Conservation (phyloP, 2,888 invertebrate species). For the Gerris lacustris region DNA sequence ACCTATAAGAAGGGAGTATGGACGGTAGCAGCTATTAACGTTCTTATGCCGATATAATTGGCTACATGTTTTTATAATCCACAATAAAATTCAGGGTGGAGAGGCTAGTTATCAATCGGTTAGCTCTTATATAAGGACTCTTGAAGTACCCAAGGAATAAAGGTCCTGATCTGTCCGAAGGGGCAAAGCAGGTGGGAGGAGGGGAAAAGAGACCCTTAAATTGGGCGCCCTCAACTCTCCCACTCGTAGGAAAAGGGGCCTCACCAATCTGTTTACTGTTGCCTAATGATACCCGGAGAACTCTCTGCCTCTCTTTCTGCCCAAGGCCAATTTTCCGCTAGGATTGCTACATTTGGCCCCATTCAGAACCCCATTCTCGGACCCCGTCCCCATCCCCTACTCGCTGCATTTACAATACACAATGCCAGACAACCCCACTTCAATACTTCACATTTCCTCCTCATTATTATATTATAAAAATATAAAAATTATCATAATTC, state of each 20-base stretch:
- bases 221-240: neutral
- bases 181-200: neutral
- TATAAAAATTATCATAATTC: neutral
- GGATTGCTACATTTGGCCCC: neutral
- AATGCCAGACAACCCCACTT: conserved; percentile 1
- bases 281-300: neutral
- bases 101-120: conserved; percentile 1
- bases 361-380: too few species aligned
- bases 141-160: neutral
- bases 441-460: conserved; percentile 1
- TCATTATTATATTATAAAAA: neutral
- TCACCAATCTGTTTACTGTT: neutral
- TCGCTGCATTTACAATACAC: neutral
- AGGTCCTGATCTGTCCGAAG: conserved; percentile 3
- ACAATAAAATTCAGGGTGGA: neutral
- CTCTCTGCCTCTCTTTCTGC: neutral
- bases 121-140: neutral
- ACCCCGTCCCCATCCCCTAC: neutral
- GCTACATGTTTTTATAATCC: neutral
- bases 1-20: too few species aligned
- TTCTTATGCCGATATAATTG: neutral
- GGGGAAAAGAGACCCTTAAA: neutral
- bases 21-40: too few species aligned
- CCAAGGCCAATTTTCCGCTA: neutral
- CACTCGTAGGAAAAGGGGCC: neutral